Percentiles rank a stretch among this genome's conserved stretches.
These are phyloP conservation scores for Brachyistius frenatus DNA, from an alignment of 2,113 vertebrate genomes.

Conservation along the genomic window DNA sequence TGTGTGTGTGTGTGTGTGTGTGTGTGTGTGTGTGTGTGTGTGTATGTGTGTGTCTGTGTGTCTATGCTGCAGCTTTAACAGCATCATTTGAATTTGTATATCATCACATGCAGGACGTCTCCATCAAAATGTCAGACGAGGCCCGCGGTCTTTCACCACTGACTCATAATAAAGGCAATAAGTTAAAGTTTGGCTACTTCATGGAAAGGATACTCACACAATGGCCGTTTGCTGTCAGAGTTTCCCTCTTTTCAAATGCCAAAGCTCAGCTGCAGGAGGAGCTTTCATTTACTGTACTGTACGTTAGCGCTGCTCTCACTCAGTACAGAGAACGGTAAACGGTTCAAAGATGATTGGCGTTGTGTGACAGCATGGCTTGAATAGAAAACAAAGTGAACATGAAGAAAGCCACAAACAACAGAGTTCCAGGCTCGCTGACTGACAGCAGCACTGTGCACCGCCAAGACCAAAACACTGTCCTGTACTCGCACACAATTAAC, in stretches of 20 bases:
- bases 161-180: slow-evolving; percentile 71
- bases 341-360: slow-evolving; percentile 1
- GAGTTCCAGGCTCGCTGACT: background rate
- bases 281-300: background rate
- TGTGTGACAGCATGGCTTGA: background rate
- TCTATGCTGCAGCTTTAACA: slow-evolving; percentile 45
- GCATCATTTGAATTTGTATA: slow-evolving; percentile 77
- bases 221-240: slow-evolving; percentile 33
- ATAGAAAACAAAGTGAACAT: background rate
- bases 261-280: slow-evolving; percentile 34
- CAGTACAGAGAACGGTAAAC: background rate
- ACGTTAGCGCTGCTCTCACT: background rate
- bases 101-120: slow-evolving; percentile 75
- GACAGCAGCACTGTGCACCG: background rate
- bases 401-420: background rate
- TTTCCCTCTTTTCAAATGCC: slow-evolving; percentile 60
- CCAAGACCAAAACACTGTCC: background rate
- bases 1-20: no score
- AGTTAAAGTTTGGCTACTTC: slow-evolving; percentile 61
- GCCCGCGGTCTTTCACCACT: slow-evolving; percentile 55
- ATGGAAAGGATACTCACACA: slow-evolving; percentile 46
- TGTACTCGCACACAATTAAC: background rate
- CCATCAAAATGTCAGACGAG: slow-evolving; percentile 79
- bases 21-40: no score
- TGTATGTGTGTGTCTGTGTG: no score